These are phyloP conservation scores for Charanyca ferruginea DNA, from an alignment of 2,888 invertebrate genomes.

Conservation along the genomic window DNA sequence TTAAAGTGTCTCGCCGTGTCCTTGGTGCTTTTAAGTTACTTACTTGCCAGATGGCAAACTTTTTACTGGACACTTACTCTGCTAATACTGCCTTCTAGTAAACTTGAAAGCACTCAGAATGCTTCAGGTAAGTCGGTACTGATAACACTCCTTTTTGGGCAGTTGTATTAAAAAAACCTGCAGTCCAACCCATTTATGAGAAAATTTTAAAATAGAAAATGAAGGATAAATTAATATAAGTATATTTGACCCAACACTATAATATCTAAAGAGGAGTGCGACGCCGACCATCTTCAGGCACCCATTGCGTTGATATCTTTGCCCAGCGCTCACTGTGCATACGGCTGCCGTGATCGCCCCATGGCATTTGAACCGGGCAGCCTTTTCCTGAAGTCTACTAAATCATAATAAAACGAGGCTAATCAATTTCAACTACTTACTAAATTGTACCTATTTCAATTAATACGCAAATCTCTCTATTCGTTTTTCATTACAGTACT, in stretches of 20 bases:
- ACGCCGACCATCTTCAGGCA: too few species aligned
- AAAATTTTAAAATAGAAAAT: too few species aligned
- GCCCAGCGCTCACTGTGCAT: too few species aligned
- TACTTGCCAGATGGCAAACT: conserved; percentile 40
- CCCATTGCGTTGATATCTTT: too few species aligned
- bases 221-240: too few species aligned
- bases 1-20: conserved; percentile 29
- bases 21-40: conserved; percentile 38
- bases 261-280: too few species aligned
- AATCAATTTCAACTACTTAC: conserved; percentile 19
- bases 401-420: conserved; percentile 14
- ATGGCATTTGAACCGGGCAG: too few species aligned
- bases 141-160: not conserved
- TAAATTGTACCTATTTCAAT: conserved; percentile 24
- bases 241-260: too few species aligned
- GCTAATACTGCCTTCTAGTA: conserved; percentile 1
- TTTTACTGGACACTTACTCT: conserved; percentile 7
- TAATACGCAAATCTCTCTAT: conserved; percentile 14
- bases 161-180: too few species aligned
- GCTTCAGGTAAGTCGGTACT: conserved; percentile 1
- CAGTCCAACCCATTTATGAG: too few species aligned
- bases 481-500: conserved; percentile 25
- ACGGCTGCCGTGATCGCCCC: too few species aligned
- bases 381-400: not conserved
- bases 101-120: conserved; percentile 17